Conservation (phyloP, 2,113 vertebrate genomes). For the Galeopterus variegatus region DNA sequence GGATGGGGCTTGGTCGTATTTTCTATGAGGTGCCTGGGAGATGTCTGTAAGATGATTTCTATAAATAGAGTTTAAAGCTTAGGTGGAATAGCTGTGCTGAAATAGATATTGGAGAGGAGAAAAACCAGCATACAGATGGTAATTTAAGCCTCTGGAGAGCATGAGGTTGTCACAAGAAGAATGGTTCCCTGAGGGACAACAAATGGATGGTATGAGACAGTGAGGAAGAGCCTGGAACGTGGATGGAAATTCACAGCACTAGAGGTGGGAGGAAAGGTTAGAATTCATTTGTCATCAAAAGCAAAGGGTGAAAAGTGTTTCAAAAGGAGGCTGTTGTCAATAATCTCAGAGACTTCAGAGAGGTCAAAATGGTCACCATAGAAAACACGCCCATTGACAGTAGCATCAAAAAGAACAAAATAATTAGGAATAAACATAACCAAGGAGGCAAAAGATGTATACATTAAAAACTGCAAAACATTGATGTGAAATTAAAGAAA, state of each 20-base stretch:
- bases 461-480: neutral
- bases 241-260: neutral
- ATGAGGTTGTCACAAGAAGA: neutral
- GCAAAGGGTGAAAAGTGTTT: slow-evolving; percentile 30
- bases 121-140: neutral
- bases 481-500: neutral
- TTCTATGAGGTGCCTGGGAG: neutral
- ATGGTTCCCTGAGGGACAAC: neutral
- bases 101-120: neutral
- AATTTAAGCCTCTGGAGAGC: neutral
- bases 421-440: neutral
- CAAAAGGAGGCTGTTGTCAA: neutral
- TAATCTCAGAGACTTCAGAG: neutral
- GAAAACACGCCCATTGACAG: neutral
- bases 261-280: neutral
- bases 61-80: neutral
- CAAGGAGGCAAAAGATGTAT: neutral
- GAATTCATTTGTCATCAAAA: neutral
- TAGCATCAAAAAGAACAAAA: neutral
- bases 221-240: neutral
- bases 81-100: neutral
- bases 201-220: neutral
- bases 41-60: neutral
- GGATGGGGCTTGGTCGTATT: neutral
- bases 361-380: neutral